Evolutionary conservation across 2,797 vertebrate genomes (phyloP).

Genomic region (Cossypha polioptera): DNA sequence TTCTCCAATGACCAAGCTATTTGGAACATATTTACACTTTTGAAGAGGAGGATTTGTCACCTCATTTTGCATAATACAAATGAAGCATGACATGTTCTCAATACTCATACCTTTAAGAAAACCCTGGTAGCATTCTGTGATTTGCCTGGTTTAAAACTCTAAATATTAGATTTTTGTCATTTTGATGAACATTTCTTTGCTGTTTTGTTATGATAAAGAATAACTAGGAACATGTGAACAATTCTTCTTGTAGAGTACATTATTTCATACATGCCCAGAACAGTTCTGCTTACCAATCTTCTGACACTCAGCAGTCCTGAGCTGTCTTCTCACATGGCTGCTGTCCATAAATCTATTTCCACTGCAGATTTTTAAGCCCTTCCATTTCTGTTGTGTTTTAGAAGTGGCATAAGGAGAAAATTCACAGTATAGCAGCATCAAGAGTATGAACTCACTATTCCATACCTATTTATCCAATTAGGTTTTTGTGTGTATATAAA

Average conservation of each 20-base stretch:
- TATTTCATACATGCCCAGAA: neutral
- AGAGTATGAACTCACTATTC: neutral
- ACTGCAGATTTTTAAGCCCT: neutral
- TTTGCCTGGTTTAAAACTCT: neutral
- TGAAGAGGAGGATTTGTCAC: neutral
- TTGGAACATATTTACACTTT: neutral
- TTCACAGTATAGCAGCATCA: neutral
- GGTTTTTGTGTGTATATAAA: neutral
- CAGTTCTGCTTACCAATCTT: neutral
- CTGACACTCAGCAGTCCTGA: neutral
- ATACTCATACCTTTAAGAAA: neutral
- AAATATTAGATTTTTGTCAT: neutral
- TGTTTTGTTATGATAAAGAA: neutral
- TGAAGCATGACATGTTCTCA: neutral
- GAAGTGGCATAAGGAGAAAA: neutral
- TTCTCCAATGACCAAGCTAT: neutral
- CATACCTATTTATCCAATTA: neutral
- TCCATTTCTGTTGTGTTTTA: neutral
- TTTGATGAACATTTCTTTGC: neutral
- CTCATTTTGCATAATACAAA: neutral
- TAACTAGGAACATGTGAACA: neutral
- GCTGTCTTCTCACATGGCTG: rapidly evolving
- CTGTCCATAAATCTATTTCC: neutral
- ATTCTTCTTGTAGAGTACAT: neutral
- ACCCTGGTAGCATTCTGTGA: neutral